Evolutionary conservation across 1,140 invertebrate species (phyloP), one percentile per base, ranked within the genome.

Genomic region (Drosophila parvula): DNA sequence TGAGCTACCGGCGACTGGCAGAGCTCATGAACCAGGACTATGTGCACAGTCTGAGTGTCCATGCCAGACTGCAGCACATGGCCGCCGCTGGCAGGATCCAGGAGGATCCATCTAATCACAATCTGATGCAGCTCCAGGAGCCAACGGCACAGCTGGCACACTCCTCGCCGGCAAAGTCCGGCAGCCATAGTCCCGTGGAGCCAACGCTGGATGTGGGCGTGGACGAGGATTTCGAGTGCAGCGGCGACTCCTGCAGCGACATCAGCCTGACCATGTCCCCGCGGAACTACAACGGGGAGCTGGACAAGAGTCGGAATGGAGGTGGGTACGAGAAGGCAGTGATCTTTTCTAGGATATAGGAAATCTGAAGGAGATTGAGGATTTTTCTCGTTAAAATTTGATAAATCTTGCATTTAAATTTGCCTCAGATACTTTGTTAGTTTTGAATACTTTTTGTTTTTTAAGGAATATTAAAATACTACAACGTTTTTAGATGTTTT

Each of bases 241-340:
- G 90, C 45, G 85, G 80, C 1, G 91, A 92, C 59, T 92, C 90
- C 1, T 81, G 90, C 59, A 92, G 91, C 47, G 91, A 92, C 55
- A 91, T 92, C 14, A 92, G 91, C n/a, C 53, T 92, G 11, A 91
- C 91, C 41, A 91, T 92, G 90, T 92, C 91, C 0, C 91, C 91
- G 4, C 48, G 79, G 27, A 91, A 90, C 55, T 91, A 90, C 53
- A 81, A 67, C 7, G 64, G 68, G 28, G 91, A 92, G 41, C 34
- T 84, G 74, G 90, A 92, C 64, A 92, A 91, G 57, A 91, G 79
- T 36, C 56, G 81, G 38, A 90, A 82, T 81, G 83, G 82, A 88
- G 82, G 82, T 86, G 61, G n/a, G 79, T 86, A 43, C 11, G 30
- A 18, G 6, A 27, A 8, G 18, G 18, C 8, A 36, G 32, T 5